Evolutionary conservation across 1,140 invertebrate genomes (phyloP).

Genomic region (Medauroidea extradentata): DNA sequence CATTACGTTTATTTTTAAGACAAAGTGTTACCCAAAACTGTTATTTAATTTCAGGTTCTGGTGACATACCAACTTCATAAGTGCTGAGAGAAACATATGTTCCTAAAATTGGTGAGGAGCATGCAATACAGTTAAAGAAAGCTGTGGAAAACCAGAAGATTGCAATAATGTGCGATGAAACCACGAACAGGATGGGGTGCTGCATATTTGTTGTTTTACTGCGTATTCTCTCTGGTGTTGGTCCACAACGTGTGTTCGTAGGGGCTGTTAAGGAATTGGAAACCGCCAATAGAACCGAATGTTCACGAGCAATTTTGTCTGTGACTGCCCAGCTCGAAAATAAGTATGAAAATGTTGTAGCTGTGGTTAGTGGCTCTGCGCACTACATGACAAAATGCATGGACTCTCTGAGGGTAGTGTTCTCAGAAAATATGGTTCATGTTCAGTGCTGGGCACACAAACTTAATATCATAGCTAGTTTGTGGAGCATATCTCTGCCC

Average conservation of each 20-base stretch:
- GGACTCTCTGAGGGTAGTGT: background rate
- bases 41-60: background rate
- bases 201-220: background rate
- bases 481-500: background rate
- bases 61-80: background rate
- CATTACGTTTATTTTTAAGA: too few relatives aligned
- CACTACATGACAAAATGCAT: background rate
- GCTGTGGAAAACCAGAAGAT: background rate
- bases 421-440: background rate
- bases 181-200: conserved; percentile 1
- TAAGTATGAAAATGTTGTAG: background rate
- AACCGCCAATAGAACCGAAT: background rate
- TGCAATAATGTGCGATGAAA: background rate
- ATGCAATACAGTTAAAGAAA: background rate
- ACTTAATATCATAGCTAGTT: background rate
- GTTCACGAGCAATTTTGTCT: background rate
- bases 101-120: background rate
- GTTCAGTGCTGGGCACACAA: conserved; percentile 1
- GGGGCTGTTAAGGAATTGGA: background rate
- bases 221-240: background rate
- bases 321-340: background rate
- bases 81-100: background rate
- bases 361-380: background rate
- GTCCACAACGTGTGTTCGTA: background rate
- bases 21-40: background rate